Base-by-base conservation (phyloP, 2,113 vertebrate genomes). In the Tylochromis polylepis region DNA sequence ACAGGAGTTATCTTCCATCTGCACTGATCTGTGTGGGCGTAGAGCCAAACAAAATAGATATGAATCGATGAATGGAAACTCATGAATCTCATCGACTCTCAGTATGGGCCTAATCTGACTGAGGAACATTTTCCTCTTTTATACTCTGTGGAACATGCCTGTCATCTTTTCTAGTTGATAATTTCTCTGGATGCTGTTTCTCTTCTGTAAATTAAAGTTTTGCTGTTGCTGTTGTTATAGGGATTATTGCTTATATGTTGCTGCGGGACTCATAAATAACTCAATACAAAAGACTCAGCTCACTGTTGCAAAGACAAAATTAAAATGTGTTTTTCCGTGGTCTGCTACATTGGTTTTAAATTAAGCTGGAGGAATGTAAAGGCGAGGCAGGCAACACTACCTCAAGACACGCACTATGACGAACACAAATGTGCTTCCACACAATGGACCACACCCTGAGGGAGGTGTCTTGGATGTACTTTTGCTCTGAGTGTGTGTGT, bases 371-470 rank as follows among this genome's bases (percentile, higher is more conserved):
- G 49, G 24, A 77, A 88, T 2, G 10, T 15, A 9, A 67, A 46
- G 36, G 8, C 9, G 4, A 77, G 5, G n/a, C 1, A 46, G 46
- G 49, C 24, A 11, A 3, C 3, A 2, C 36, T 14, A 83, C n/a
- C 34, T 79, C 60, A 82, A 34, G 22, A 81, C 4, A 29, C 1
- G 5, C 36, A 53, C 12, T 4, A 34, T 88, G 85, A 93, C 49
- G 14, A 83, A 85, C 65, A 80, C 59, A 84, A 87, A 86, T 55
- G 58, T 36, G 36, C 87, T 87, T 79, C 81, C 29, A 79, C 72
- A 87, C 91, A 92, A 85, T 56, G 58, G 58, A 60, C 90, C 82
- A 70, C 85, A 1, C 94, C 92, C 85, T 51, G 58, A 43, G 53
- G 81, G 70, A 83, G 62, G 81, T 6, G 51, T 72, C 58, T 75